These are phyloP conservation scores for Drosophila ogumai DNA, from an alignment of 1,140 invertebrate genomes.

Conservation along the genomic window DNA sequence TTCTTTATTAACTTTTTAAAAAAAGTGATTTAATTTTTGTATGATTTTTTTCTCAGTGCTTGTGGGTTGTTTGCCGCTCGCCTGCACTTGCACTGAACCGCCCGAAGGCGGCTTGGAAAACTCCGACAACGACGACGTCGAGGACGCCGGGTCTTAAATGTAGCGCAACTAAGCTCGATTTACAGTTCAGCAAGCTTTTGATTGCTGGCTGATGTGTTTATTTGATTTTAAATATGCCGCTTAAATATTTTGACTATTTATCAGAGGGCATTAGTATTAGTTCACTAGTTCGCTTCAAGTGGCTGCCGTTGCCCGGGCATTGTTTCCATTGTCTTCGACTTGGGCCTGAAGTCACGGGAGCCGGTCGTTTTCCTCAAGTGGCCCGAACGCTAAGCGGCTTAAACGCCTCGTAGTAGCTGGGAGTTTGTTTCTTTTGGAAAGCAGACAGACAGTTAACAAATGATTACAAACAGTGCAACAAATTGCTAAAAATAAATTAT, in stretches of 20 bases:
- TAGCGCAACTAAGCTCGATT: constrained; percentile 77
- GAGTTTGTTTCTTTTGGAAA: constrained; percentile 27
- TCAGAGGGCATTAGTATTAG: constrained; percentile 66
- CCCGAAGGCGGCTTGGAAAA: constrained; percentile 40
- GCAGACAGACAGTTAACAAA: constrained; percentile 81
- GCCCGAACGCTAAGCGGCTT: constrained; percentile 67
- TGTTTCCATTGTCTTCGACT: constrained; percentile 42
- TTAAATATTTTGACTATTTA: constrained; percentile 79
- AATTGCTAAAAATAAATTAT: constrained; percentile 82
- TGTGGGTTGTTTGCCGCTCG: constrained; percentile 66
- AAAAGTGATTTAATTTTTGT: background rate
- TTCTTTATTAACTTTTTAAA: background rate
- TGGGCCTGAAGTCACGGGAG: background rate
- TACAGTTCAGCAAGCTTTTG: constrained; percentile 79
- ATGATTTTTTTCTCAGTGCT: background rate
- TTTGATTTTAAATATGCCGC: constrained; percentile 82
- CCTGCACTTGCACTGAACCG: constrained; percentile 46
- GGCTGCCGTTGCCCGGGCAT: constrained; percentile 41
- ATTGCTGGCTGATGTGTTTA: constrained; percentile 79
- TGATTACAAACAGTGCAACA: constrained; percentile 81
- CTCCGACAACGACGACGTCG: constrained; percentile 8
- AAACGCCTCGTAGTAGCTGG: constrained; percentile 66
- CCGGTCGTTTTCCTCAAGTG: constrained; percentile 36
- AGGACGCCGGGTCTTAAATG: constrained; percentile 59
- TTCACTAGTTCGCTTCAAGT: constrained; percentile 44